Conservation (phyloP, 2,797 vertebrate genomes). For the Chlorospingus semifuscus region DNA sequence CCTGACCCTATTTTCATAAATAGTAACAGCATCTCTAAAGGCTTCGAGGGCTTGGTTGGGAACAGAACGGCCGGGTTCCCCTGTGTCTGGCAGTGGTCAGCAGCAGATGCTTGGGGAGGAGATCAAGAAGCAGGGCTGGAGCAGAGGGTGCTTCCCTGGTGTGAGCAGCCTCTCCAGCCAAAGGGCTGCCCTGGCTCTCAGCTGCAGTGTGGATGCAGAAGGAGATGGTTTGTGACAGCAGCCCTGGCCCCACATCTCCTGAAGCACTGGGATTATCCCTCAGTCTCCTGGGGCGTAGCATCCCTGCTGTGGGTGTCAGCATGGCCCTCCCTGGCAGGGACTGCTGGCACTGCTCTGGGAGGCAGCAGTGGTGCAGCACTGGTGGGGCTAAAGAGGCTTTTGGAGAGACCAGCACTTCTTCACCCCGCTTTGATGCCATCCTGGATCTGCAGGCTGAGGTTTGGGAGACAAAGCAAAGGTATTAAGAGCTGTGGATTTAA, state of each 20-base stretch:
- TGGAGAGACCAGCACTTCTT: background rate
- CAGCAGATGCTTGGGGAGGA: slow-evolving; percentile 2
- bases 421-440: accelerated
- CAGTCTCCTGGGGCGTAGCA: accelerated
- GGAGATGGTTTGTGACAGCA: background rate
- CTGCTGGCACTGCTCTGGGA: background rate
- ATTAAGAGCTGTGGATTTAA: background rate
- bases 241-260: background rate
- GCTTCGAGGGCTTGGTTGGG: background rate
- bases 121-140: background rate
- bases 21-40: slow-evolving; percentile 19
- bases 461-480: background rate
- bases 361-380: background rate
- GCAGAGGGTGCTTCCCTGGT: background rate
- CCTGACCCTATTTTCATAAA: slow-evolving; percentile 17
- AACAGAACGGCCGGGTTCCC: background rate
- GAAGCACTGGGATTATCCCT: background rate
- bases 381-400: background rate
- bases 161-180: background rate
- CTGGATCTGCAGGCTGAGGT: background rate
- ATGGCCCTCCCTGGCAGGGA: background rate
- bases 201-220: background rate
- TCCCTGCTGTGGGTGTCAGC: accelerated
- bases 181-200: background rate
- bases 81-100: background rate